Evolutionary conservation across 2,797 vertebrate species (phyloP).

Genomic region (Pogoniulus pusillus): DNA sequence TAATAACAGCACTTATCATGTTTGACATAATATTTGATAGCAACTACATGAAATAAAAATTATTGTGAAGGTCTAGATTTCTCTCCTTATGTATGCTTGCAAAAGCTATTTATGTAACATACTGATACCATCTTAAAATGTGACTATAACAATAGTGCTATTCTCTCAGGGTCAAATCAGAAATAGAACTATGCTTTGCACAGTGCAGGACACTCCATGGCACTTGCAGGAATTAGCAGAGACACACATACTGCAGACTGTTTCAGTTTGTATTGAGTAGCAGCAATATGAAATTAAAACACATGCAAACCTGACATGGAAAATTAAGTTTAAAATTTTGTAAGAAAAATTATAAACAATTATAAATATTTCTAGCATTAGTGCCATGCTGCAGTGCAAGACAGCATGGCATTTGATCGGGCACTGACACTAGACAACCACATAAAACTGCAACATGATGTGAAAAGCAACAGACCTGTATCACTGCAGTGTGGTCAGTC

Average conservation of each 20-base stretch:
- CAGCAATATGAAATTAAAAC: neutral
- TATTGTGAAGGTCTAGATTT: neutral
- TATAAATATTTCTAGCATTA: neutral
- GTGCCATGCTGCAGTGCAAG: neutral
- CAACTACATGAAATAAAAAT: neutral
- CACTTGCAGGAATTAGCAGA: neutral
- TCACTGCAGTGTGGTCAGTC: neutral
- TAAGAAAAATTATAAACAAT: neutral
- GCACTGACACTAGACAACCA: neutral
- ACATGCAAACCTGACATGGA: neutral
- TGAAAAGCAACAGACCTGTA: neutral
- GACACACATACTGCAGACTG: neutral
- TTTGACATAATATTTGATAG: neutral
- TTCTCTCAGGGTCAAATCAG: neutral
- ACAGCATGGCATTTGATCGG: neutral
- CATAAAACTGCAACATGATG: neutral
- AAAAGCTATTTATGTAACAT: neutral
- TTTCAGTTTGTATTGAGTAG: neutral
- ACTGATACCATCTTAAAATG: neutral
- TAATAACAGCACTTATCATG: neutral
- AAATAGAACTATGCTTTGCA: neutral
- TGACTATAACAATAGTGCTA: neutral
- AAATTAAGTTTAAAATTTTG: neutral
- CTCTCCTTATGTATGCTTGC: neutral
- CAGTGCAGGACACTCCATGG: neutral